Base-by-base conservation (phyloP, 2,888 invertebrate genomes). In the Eledone cirrhosa region DNA sequence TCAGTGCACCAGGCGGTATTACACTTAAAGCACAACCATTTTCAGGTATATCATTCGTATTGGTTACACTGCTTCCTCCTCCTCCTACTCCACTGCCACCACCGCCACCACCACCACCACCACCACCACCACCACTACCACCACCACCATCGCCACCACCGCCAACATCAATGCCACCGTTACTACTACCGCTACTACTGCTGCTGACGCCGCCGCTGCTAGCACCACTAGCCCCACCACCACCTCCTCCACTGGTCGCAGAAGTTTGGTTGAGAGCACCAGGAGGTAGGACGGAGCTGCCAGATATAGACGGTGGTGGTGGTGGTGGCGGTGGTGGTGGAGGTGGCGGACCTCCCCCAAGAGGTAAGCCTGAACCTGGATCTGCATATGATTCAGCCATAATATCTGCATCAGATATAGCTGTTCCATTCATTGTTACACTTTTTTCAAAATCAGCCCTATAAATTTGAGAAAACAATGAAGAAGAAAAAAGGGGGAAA, bases 361-460 rank as follows among this genome's bases (percentile, higher is more conserved):
- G 47, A 27, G 65, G 33, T 31, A 77, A 48, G 27, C 74, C 75
- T n/a, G 59, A 72, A 53, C 82, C 79, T 72, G 83, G 83, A 47
- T 80, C 82, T 41, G 83, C 83, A 81, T 86, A 86, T n/a, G 85
- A 81, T 77, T 84, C 84, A 13, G 86, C 84, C 84, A 86, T 86
- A 53, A 87, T 82, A 80, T 86, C 85, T n/a, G 86, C 84, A 80
- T 87, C 85, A 47, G 85, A 82, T 84, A 86, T 86, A 77, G 76
- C 76, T 76, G 48, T 48, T n/a, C 76, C 76, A 22, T 76, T 76
- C 76, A 76, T 76, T 48, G 47, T 48, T 29, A 47, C 22, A 47
- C 19, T 76, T 76, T 76, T 76, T 48, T 76, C 76, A 48, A 76
- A 76, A 76, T 48, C 76, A 76, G 48, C 76, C 48, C 76, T 76